phyloP scores from a whole-genome alignment of 1,140 invertebrate genomes.

The Drosophila malerkotliana region DNA sequence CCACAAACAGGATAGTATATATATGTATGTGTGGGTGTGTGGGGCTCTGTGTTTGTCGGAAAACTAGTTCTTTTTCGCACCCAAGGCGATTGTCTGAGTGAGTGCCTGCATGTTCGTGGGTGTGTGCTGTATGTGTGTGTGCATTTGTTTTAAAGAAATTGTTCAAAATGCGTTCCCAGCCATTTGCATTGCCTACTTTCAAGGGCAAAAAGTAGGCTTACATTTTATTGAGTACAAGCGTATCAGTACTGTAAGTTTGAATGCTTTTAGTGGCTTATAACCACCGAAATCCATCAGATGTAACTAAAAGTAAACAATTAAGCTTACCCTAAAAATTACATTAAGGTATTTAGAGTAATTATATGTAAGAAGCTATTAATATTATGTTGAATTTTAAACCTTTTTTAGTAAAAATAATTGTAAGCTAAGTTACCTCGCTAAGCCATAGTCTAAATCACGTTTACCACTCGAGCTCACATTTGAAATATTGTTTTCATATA shows the following conservation, averaged over 20 bases:
- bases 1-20: conserved; percentile 45
- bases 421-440: conserved; percentile 29
- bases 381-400: background rate
- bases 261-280: conserved; percentile 34
- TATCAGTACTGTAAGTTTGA: conserved; percentile 17
- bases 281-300: conserved; percentile 1
- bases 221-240: conserved; percentile 22
- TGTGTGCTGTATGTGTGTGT: conserved; percentile 9
- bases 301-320: background rate
- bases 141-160: conserved; percentile 45
- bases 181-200: conserved; percentile 51
- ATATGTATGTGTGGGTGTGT: background rate
- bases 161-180: conserved; percentile 38
- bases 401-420: background rate
- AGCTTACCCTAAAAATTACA: background rate
- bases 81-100: conserved; percentile 47
- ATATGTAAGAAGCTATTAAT: background rate
- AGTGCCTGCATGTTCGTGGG: conserved; percentile 16
- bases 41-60: conserved; percentile 10
- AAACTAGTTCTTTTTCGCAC: conserved; percentile 39
- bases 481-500: conserved; percentile 46
- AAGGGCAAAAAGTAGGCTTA: conserved; percentile 22
- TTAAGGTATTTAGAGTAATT: background rate
- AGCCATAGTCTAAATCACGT: conserved; percentile 15
- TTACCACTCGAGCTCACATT: conserved; percentile 38